Evolutionary conservation across 2,113 vertebrate genomes (phyloP), one percentile per base, ranked within the genome.

Genomic region (Myotis davidii): DNA sequence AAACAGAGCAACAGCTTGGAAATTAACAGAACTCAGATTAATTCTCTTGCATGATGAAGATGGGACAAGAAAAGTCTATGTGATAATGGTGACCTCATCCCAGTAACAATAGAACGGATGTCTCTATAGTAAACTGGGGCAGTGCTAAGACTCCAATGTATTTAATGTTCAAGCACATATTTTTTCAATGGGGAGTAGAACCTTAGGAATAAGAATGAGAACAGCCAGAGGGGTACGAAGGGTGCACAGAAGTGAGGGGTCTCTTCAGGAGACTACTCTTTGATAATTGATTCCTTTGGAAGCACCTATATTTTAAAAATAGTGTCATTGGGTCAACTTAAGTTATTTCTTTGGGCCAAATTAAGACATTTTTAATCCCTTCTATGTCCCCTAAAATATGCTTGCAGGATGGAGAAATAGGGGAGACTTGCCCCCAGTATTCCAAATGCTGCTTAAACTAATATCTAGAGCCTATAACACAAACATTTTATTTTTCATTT

Each of bases 321-420:
- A 94, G 42, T 39, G 56, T 72, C 59, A 79, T 1, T 87, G 27
- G n/a, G 16, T n/a, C 39, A 96, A 94, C 70, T 92, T 90, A 77
- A 94, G 25, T 85, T 77, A 92, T 5, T 64, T 65, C 52, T 91
- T 72, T 77, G 29, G 48, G 16, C 21, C 79, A 69, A 84, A 90
- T 7, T 25, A 70, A 82, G 20, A 79, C 12, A 88, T 2, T 29
- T 69, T 34, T 88, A 85, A 89, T 37, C 6, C 17, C 61, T 84
- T 94, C 27, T 34, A 20, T 21, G 64, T n/a, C 37, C 45, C 56
- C 73, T 87, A 87, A 70, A 94, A n/a, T 84, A 52, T 17, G 17
- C 21, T 88, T 50, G 84, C 1, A 70, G 23, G 70, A 20, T 50
- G 6, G 5, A 9, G 85, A 64, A 93, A 65, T 25, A 8, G 23